Conservation (phyloP, 2,113 vertebrate genomes). For the Pomatorhinus ruficollis region DNA sequence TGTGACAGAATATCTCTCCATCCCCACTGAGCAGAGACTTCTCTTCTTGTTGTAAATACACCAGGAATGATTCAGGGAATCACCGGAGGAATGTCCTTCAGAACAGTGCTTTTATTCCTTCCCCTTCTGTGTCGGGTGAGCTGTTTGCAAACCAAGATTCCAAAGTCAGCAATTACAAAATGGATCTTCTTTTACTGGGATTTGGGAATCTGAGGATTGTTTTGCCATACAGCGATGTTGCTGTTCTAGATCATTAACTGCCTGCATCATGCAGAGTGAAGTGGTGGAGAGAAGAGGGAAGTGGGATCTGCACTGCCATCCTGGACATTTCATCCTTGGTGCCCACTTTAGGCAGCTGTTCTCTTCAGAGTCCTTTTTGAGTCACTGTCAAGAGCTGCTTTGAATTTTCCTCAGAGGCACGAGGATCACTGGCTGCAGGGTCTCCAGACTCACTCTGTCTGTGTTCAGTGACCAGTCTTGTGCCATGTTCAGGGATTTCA, state of each 20-base stretch:
- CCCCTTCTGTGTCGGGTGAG: not conserved
- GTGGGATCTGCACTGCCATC: not conserved
- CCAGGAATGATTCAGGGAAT: accelerated
- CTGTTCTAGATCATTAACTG: not conserved
- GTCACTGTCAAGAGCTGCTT: not conserved
- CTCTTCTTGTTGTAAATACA: not conserved
- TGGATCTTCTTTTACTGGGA: not conserved
- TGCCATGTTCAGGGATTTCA: accelerated
- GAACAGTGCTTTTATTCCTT: not conserved
- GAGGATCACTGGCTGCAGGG: not conserved
- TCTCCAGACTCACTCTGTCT: accelerated
- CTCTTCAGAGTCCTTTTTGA: not conserved
- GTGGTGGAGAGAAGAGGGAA: not conserved
- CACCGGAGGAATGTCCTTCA: accelerated
- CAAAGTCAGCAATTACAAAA: not conserved
- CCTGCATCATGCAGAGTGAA: not conserved
- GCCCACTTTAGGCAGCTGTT: not conserved
- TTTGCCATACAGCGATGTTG: not conserved
- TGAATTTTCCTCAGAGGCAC: not conserved
- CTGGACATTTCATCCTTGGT: not conserved
- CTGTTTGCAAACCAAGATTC: not conserved
- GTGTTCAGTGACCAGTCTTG: accelerated
- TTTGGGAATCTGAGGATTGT: not conserved
- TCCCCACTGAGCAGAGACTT: accelerated
- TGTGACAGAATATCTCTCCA: not conserved